Percentiles rank a stretch among this genome's conserved stretches.
phyloP scores from a whole-genome alignment of 2,888 invertebrate genomes.

The Catocala sponsa region DNA sequence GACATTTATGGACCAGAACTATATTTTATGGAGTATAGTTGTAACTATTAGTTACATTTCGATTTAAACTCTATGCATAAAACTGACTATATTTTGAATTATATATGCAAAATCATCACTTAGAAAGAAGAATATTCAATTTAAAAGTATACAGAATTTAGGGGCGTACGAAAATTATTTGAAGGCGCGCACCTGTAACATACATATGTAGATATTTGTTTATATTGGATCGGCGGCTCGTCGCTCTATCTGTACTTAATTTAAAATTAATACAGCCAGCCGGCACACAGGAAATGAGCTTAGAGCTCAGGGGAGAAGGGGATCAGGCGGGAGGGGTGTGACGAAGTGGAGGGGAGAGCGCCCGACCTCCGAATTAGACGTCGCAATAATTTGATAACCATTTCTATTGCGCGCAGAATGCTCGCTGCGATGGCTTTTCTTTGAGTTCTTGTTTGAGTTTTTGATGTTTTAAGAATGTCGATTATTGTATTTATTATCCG shows the following conservation, averaged over 20 bases:
- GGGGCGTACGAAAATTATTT: background rate
- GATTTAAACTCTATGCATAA: no score
- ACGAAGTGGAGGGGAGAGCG: constrained; percentile 40
- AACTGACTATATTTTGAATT: no score
- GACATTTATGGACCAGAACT: no score
- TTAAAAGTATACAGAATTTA: no score
- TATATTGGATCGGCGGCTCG: constrained; percentile 43
- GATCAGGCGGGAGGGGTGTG: constrained; percentile 40
- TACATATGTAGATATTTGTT: constrained; percentile 55
- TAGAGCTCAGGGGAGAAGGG: constrained; percentile 76
- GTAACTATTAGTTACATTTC: no score
- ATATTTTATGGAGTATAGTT: no score
- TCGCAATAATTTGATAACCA: constrained; percentile 68
- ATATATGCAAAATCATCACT: no score
- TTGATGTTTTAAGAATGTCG: constrained; percentile 2
- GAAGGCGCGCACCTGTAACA: constrained; percentile 15
- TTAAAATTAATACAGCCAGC: constrained; percentile 92
- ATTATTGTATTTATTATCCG: background rate
- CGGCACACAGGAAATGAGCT: constrained; percentile 91
- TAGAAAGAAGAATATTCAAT: no score
- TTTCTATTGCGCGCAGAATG: constrained; percentile 45
- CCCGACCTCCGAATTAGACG: constrained; percentile 73
- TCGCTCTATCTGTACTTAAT: constrained; percentile 76
- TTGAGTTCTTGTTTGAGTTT: constrained; percentile 12
- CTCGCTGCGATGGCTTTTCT: constrained; percentile 11